phyloP scores from a whole-genome alignment of 2,797 vertebrate species.

The Microhierax caerulescens region DNA sequence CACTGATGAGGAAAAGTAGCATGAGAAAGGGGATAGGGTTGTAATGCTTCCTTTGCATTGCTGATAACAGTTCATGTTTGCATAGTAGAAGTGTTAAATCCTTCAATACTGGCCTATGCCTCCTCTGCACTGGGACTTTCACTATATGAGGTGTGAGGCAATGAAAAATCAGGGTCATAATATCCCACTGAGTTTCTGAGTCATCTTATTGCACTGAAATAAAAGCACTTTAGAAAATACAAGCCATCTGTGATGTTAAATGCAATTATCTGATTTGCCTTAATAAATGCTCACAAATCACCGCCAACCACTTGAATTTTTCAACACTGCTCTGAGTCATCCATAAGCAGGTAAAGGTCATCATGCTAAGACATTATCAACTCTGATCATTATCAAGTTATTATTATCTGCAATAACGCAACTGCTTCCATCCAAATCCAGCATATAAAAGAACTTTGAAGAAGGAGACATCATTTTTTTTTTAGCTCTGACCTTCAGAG shows the following conservation, averaged over 20 bases:
- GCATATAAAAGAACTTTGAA: neutral
- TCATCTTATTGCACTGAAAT: conserved; percentile 35
- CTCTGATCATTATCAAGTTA: conserved; percentile 25
- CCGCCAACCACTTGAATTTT: conserved; percentile 20
- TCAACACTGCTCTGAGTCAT: conserved; percentile 15
- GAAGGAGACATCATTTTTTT: neutral
- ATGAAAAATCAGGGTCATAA: conserved; percentile 25
- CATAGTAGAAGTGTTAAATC: neutral
- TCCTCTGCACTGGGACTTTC: neutral
- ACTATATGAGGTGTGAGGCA: neutral
- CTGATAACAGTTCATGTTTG: neutral
- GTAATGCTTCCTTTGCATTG: neutral
- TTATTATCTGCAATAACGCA: conserved; percentile 24
- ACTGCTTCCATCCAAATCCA: neutral
- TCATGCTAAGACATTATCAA: conserved; percentile 7
- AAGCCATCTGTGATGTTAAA: conserved; percentile 52
- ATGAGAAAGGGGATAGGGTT: neutral
- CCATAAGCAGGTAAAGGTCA: conserved; percentile 55
- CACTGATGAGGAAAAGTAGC: neutral
- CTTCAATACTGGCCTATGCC: neutral
- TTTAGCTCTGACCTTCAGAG: conserved; percentile 18
- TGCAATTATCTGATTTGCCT: conserved; percentile 43
- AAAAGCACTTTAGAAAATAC: conserved; percentile 49
- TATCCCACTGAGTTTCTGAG: conserved; percentile 39
- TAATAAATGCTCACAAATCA: conserved; percentile 53